phyloP scores from a whole-genome alignment of 2,797 vertebrate genomes.

The Chelonia mydas region DNA sequence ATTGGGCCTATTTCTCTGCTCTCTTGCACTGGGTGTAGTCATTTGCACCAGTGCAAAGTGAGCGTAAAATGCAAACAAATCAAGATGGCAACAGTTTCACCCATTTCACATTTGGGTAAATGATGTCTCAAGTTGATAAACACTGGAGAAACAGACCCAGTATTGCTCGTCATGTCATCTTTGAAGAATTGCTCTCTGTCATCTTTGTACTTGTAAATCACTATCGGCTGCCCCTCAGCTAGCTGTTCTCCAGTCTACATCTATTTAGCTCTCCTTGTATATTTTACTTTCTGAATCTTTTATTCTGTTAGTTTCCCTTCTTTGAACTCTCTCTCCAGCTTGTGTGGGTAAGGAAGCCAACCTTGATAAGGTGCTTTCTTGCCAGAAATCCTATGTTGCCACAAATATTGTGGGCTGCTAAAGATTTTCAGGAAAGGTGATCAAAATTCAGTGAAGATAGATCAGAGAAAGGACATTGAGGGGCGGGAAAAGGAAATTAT shows the following conservation, averaged over 20 bases:
- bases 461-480: not conserved
- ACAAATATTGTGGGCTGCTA: not conserved
- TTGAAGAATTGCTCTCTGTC: not conserved
- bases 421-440: not conserved
- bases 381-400: not conserved
- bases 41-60: not conserved
- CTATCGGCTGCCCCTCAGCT: not conserved
- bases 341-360: not conserved
- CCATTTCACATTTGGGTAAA: not conserved
- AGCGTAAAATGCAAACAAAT: not conserved
- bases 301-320: not conserved
- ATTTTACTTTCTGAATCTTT: not conserved
- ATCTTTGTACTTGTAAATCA: not conserved
- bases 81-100: not conserved
- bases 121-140: not conserved
- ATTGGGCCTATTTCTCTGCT: not conserved
- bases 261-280: not conserved
- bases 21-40: not conserved
- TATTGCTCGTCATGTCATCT: not conserved
- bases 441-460: not conserved
- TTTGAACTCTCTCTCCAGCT: not conserved
- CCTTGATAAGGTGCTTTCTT: not conserved
- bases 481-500: not conserved
- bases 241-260: not conserved
- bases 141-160: not conserved